These are phyloP conservation scores for Dendropsophus ebraccatus DNA, from an alignment of 2,113 vertebrate species.

Conservation along the genomic window DNA sequence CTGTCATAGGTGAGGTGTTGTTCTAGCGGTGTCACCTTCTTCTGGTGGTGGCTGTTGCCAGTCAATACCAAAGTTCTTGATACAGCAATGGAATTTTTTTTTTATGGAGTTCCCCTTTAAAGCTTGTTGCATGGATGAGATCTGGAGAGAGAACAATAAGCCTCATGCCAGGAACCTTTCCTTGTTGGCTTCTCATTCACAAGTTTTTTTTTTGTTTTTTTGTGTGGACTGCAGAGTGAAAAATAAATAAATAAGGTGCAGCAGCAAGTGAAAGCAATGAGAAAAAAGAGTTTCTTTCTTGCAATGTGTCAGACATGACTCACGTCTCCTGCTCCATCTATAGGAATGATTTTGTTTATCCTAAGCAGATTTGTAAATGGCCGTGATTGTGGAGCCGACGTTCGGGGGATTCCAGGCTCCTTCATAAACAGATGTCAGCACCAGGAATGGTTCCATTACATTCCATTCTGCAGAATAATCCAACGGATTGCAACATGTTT, in stretches of 20 bases:
- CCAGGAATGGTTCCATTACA: constrained; percentile 70
- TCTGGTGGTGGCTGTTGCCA: too few relatives aligned
- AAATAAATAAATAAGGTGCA: constrained; percentile 39
- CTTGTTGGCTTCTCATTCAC: constrained; percentile 20
- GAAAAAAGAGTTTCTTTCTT: constrained; percentile 59
- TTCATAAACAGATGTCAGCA: constrained; percentile 67
- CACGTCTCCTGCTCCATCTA: constrained; percentile 68
- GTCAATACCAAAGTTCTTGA: too few relatives aligned
- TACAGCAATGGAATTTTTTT: too few relatives aligned
- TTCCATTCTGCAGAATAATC: constrained; percentile 71
- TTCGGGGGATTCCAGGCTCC: constrained; percentile 71
- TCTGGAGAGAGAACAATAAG: background rate
- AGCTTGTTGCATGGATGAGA: background rate
- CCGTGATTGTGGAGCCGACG: constrained; percentile 66
- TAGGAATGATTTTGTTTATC: constrained; percentile 72
- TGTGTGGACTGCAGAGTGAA: background rate
- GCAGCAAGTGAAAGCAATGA: constrained; percentile 50
- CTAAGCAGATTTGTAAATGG: constrained; percentile 72
- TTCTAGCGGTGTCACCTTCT: too few relatives aligned
- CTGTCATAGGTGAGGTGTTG: too few relatives aligned
- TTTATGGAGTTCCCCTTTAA: background rate
- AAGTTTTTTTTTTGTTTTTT: constrained; percentile 22
- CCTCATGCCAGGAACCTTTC: background rate
- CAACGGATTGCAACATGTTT: constrained; percentile 56
- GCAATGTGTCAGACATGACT: constrained; percentile 76